These are phyloP conservation scores for Lophotriccus pileatus DNA, from an alignment of 2,797 vertebrate genomes.

Conservation along the genomic window DNA sequence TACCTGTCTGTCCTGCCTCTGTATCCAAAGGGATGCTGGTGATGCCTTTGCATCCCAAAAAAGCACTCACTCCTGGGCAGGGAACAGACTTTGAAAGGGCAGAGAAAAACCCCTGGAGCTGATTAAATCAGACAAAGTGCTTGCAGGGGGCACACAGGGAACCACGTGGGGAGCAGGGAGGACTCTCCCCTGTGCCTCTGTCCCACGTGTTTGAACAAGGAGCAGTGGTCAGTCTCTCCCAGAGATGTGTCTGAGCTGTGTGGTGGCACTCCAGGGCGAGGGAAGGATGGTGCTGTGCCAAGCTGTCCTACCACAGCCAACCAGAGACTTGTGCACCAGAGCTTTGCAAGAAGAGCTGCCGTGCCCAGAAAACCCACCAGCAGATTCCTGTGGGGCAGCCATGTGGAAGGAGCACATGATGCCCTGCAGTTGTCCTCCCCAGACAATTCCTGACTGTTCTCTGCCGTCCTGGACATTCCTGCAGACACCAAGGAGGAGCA, in stretches of 20 bases:
- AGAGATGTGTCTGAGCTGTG: neutral
- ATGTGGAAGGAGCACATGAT: neutral
- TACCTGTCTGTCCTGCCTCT: neutral
- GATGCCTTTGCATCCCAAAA: neutral
- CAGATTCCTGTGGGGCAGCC: neutral
- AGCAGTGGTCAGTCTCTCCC: neutral
- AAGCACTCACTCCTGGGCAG: neutral
- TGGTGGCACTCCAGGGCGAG: neutral
- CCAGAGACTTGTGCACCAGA: neutral
- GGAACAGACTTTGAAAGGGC: neutral
- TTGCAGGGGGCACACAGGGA: neutral
- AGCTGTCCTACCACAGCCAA: neutral
- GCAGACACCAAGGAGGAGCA: neutral
- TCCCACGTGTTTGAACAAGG: neutral
- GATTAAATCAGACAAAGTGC: fast-evolving
- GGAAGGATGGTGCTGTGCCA: neutral
- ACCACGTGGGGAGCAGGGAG: neutral
- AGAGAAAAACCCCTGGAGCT: fast-evolving
- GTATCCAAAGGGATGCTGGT: neutral
- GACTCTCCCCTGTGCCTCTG: fast-evolving
- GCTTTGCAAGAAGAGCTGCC: neutral
- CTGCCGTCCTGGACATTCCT: neutral
- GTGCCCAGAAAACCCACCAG: neutral
- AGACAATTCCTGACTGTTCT: neutral
- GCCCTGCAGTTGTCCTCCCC: neutral